Base-by-base conservation (phyloP, 2,888 invertebrate genomes). In the Anorthoa munda region DNA sequence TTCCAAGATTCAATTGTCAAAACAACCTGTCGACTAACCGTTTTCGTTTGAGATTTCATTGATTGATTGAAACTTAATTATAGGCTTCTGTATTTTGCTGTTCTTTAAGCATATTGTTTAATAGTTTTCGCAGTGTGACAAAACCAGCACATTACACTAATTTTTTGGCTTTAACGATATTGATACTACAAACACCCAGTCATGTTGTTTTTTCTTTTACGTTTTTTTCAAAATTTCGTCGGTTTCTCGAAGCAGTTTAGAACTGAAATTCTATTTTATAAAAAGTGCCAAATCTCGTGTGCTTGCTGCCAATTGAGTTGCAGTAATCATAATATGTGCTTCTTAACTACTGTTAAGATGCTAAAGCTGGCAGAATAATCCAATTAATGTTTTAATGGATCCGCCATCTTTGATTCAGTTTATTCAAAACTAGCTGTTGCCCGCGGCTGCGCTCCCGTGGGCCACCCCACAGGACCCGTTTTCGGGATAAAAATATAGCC, bases 1-100 rank as follows among this genome's bases (percentile, higher is more conserved):
- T 55, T 59, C 46, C 56, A n/a, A n/a, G n/a, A 64, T 71, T n/a
- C 67, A 74, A 61, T 80, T 83, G 68, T 74, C 48, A 65, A 65
- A 76, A 67, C 56, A 72, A 79, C 66, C 53, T 66, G 67, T 64
- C 50, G 65, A 4, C 13, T 53, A 21, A 60, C n/a, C 23, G 21
- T 21, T 48, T 55, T 60, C 9, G 46, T 77, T 71, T 67, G 59
- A 23, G 26, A 39, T 68, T 26, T 51, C 21, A 51, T 79, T 79
- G 68, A 66, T 68, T 80, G 72, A 72, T 68, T 60, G 26, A 15
- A 59, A 65, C 39, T 46, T 66, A 67, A 67, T 64, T 55, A 56
- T 4, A 53, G n/a, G 45, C 17, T 31, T 72, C 45, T 50, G 26
- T 31, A 18, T 12, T 51, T 67, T n/a, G 2, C 0, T n/a, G 39